Base-by-base conservation (phyloP, 2,113 vertebrate genomes). In the Gambusia affinis region DNA sequence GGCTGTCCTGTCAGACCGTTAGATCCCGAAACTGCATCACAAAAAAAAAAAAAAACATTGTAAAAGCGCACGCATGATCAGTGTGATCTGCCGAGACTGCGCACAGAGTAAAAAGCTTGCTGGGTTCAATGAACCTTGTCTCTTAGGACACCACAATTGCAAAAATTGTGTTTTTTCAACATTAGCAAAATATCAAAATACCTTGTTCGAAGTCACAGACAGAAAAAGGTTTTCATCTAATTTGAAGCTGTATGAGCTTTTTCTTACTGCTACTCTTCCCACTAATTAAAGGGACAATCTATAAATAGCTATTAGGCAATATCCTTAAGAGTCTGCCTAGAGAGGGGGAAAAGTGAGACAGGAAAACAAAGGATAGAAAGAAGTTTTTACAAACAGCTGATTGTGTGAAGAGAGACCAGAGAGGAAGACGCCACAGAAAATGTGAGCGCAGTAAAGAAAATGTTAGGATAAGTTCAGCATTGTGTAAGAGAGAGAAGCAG, bases 291-390 rank as follows among this genome's bases (percentile, higher is more conserved):
- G 88, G 81, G 81, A 88, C 85, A 74, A 64, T 66, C 87, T 92
- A 92, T 90, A 89, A 89, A 92, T 92, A 92, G 87, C 85, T 90
- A 89, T 91, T 88, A 88, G 84, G 86, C 86, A 89, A 90, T 92
- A 89, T 92, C 85, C 88, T 92, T 91, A 89, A 90, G 86, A 89
- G 89, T 92, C 83, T 85, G 82, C 83, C 39, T 65, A 80, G 57
- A 75, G 35, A 67, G 72, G 63, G 76, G 74, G 72, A 8, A 79
- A 79, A 28, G 57, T 62, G 69, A 74, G 39, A 69, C 60, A 62
- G 60, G 68, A 61, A 37, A 67, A 70, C 72, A 73, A 37, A 66
- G 51, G 73, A 88, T 79, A 72, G 68, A 84, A 82, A 24, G 75
- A 73, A 80, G 82, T 88, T 91, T 87, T 90, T 90, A 85, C 88